phyloP scores from a whole-genome alignment of 64 coral and sea anemone genomes.

The Stichodactyla helianthus region DNA sequence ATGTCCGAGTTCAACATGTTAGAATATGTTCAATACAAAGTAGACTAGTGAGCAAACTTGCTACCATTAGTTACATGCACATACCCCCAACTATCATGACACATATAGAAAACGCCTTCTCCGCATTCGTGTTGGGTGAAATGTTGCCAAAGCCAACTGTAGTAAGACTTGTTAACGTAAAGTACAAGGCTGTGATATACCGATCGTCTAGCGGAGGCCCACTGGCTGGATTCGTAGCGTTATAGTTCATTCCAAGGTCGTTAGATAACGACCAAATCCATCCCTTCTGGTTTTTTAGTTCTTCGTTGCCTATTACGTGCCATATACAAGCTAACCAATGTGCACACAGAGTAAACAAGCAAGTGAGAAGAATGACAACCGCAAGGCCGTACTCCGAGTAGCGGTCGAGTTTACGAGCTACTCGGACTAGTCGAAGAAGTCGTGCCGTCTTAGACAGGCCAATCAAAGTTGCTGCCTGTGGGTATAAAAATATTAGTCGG shows the following conservation, averaged over 20 bases:
- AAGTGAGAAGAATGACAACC: slow-evolving; percentile 83
- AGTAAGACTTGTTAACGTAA: slow-evolving; percentile 81
- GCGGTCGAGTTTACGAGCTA: slow-evolving; percentile 90
- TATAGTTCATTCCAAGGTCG: not conserved
- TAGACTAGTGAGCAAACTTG: too few species aligned
- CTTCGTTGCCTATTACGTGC: slow-evolving; percentile 74
- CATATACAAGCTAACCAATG: slow-evolving; percentile 98
- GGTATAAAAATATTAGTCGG: not conserved
- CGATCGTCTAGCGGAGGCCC: slow-evolving; percentile 40
- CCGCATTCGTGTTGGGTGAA: slow-evolving; percentile 79
- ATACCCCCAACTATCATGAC: slow-evolving; percentile 92
- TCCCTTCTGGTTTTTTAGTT: slow-evolving; percentile 36
- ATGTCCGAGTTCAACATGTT: too few species aligned
- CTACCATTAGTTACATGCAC: not conserved
- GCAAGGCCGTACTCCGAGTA: slow-evolving; percentile 97
- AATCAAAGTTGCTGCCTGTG: slow-evolving; percentile 71
- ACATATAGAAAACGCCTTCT: slow-evolving; percentile 92
- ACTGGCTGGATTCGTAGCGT: slow-evolving; percentile 5
- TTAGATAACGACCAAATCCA: slow-evolving; percentile 60
- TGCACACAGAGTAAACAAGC: slow-evolving; percentile 75
- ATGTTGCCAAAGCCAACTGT: slow-evolving; percentile 97
- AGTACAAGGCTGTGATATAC: slow-evolving; percentile 86
- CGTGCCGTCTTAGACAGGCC: slow-evolving; percentile 86
- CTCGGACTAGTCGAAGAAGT: slow-evolving; percentile 85
- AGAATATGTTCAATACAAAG: too few species aligned